These are phyloP conservation scores for Rhodeus uyekii DNA, from an alignment of 2,797 vertebrate genomes.

Conservation along the genomic window DNA sequence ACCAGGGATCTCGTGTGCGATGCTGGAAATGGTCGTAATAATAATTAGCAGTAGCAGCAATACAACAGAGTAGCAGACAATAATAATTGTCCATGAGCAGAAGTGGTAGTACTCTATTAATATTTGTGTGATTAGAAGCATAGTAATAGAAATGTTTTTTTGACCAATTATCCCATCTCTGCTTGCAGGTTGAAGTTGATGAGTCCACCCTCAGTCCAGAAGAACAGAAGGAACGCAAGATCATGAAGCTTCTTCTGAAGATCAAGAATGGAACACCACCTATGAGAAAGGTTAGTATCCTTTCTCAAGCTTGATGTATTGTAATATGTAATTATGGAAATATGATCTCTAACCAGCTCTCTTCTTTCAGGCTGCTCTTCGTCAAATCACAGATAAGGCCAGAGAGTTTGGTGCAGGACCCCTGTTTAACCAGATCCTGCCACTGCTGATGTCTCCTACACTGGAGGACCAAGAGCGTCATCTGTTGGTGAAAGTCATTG, in stretches of 20 bases:
- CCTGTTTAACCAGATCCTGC: constrained; percentile 96
- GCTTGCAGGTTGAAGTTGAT: constrained; percentile 93
- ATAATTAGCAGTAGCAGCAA: too few relatives aligned
- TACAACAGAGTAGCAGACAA: too few relatives aligned
- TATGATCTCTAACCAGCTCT: not conserved
- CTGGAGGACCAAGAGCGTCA: constrained; percentile 98
- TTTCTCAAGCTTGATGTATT: not conserved
- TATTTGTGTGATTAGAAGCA: too few relatives aligned
- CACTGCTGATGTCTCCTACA: constrained; percentile 96
- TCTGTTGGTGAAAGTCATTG: constrained; percentile 97
- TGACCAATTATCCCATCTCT: not conserved
- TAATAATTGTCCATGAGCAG: too few relatives aligned
- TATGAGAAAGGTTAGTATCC: constrained; percentile 89
- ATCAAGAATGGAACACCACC: constrained; percentile 99
- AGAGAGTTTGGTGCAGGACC: constrained; percentile 97
- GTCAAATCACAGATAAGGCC: constrained; percentile 98
- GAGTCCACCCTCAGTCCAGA: constrained; percentile 97
- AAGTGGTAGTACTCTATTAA: too few relatives aligned
- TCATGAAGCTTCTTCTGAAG: constrained; percentile 98
- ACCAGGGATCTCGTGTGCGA: not conserved
- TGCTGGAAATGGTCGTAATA: too few relatives aligned
- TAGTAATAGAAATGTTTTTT: too few relatives aligned
- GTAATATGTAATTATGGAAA: not conserved
- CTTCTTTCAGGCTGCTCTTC: constrained; percentile 85
- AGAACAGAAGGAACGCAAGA: constrained; percentile 98